Evolutionary conservation across 2,113 vertebrate species (phyloP), one percentile per base, ranked within the genome.

Genomic region (Leiothrix lutea): DNA sequence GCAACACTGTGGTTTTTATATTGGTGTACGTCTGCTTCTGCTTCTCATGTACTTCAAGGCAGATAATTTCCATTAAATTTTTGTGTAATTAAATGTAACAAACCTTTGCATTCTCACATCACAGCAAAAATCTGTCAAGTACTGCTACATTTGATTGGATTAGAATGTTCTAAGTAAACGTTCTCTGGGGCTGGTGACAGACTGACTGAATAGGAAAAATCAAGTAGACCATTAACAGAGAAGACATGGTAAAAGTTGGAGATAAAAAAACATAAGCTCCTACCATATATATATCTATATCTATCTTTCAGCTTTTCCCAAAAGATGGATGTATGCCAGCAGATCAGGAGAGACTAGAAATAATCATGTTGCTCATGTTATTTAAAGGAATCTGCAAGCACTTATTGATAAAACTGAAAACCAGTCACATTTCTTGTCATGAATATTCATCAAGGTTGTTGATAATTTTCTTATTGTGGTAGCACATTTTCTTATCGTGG

Each of bases 21-120:
- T 8, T 20, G 7, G 4, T 70, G 21, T 13, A 29, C 70, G 26
- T 72, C 5, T 69, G 50, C 54, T 86, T 67, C 16, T 82, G 20
- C 45, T 86, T 73, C 78, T 80, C 26, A 23, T 14, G 38, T 45
- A 50, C 35, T 61, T 80, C 38, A 64, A 58, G 15, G 5, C 78
- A 65, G 45, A 74, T 51, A 65, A 93, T 81, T 91, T 86, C 92
- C 69, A 80, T 88, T 29, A 93, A 92, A 80, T 89, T 51, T 94
- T 90, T 47, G 21, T 86, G 40, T 53, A 35, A 38, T 54, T 74
- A 64, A 84, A 91, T n/a, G 40, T 33, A 86, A 72, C 40, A 93
- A 95, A 61, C 48, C 19, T 61, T 42, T 82, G 77, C 48, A 65
- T 54, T 86, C 56, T 88, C n/a, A 57, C 88, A 79, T 31, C 51